Percentiles rank a stretch among this genome's conserved stretches.
These are phyloP conservation scores for Eretmochelys imbricata DNA, from an alignment of 2,113 vertebrate genomes.

Conservation along the genomic window DNA sequence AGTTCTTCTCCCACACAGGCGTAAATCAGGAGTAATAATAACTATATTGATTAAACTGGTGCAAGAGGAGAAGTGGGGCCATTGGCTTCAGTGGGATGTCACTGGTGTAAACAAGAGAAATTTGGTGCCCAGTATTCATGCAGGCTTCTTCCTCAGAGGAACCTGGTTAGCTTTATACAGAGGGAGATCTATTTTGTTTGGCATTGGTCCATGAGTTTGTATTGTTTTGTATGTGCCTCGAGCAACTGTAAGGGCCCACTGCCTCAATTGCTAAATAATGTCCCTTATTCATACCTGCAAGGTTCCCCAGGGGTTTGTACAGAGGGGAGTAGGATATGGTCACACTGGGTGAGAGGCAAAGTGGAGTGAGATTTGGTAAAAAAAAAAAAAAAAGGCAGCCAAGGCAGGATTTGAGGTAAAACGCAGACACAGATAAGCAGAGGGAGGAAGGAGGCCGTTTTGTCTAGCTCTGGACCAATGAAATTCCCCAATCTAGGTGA, in stretches of 20 bases:
- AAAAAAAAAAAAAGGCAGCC: neutral
- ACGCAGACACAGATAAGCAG: neutral
- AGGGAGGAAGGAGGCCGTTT: neutral
- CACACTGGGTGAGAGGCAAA: neutral
- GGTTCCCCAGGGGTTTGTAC: neutral
- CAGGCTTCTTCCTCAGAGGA: neutral
- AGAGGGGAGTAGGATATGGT: neutral
- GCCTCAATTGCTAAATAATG: neutral
- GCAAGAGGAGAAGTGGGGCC: neutral
- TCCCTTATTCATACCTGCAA: too few relatives aligned
- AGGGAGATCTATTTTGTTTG: neutral
- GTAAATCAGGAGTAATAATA: neutral
- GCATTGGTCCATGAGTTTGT: neutral
- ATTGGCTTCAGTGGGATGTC: neutral
- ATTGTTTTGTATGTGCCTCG: neutral
- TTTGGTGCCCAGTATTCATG: too few relatives aligned
- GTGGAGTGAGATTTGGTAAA: neutral
- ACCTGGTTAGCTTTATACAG: neutral
- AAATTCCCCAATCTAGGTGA: constrained; percentile 22
- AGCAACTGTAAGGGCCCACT: neutral
- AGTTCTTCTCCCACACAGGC: neutral
- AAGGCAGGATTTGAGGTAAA: neutral
- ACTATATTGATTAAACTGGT: neutral
- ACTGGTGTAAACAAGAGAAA: neutral
- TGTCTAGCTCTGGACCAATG: neutral